Base-by-base conservation (phyloP, 2,888 invertebrate genomes). In the Agonopterix alstromeriana region DNA sequence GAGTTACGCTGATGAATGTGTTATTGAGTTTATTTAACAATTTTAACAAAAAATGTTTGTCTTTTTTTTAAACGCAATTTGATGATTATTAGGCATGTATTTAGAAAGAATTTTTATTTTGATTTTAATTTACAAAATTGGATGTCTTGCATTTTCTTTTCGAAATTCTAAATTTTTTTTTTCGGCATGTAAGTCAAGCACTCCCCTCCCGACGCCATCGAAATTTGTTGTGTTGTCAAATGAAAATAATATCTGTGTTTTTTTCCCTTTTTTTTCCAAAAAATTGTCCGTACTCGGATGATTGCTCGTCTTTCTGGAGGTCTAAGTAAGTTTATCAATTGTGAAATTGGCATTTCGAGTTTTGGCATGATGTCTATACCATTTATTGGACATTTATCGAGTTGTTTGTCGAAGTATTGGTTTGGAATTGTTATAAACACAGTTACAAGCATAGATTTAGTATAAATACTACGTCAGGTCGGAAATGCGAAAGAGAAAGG, bases 221-320 rank as follows among this genome's bases (percentile, higher is more conserved):
- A 27, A 27, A 27, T 27, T 27, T 5, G 5, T 38, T 9, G 57
- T 70, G 58, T 69, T 67, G 58, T 61, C 61, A 66, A 55, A 67
- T 60, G 62, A 66, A 42, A 45, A 48, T 48, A 48, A 48, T 48
- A 48, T 46, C 43, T 49, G 48, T 49, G 35, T 82, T 69, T 73
- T 65, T 68, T 62, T 61, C 63, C 64, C 62, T 63, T 66, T 67
- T 71, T 62, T 69, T 73, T 77, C 61, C 77, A 68, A 66, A 77
- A 77, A 73, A 82, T 86, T 86, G 88, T 88, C 87, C 87, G 85
- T 72, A 70, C 77, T 78, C 86, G 88, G 88, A 84, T 82, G 68
- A 70, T 82, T 76, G 79, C 80, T 74, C 87, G 86, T 72, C 73
- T 86, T 66, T 67, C 69, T 87, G 88, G 88, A 88, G 88, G 88